phyloP scores from a whole-genome alignment of 37 sponge, comb jelly and placozoan species.

The Eunapius fragilis region DNA sequence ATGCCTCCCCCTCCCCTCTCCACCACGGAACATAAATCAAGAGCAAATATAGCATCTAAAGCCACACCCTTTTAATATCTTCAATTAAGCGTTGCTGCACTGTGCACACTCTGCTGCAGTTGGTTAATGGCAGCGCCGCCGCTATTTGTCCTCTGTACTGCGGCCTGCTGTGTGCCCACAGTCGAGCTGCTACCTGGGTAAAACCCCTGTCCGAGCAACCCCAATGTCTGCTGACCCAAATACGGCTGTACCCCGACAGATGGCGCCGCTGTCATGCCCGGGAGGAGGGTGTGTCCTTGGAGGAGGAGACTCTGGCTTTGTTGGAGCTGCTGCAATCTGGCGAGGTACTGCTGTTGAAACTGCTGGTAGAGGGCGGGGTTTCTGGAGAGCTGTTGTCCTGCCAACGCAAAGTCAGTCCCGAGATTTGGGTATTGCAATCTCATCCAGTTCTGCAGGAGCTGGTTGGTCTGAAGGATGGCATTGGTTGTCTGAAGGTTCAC shows the following conservation, averaged over 20 bases:
- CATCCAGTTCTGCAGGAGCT: constrained; percentile 42
- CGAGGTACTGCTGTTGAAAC: constrained; percentile 38
- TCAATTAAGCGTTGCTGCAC: neutral
- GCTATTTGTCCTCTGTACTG: neutral
- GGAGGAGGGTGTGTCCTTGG: constrained; percentile 17
- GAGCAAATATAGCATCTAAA: neutral
- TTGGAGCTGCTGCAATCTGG: neutral
- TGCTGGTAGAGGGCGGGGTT: constrained; percentile 17
- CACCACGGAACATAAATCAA: neutral
- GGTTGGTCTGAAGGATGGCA: constrained; percentile 2
- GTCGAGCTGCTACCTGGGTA: neutral
- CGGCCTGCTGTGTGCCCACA: neutral
- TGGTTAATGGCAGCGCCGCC: neutral
- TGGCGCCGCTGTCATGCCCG: constrained; percentile 11
- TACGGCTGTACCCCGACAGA: neutral
- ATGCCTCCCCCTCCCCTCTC: neutral
- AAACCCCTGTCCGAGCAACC: neutral
- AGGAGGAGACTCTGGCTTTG: constrained; percentile 34
- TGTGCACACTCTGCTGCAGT: neutral
- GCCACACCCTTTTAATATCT: neutral
- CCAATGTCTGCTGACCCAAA: neutral
- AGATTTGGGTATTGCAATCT: constrained; percentile 17
- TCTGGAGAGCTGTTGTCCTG: constrained; percentile 32
- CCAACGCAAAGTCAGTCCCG: constrained; percentile 9
- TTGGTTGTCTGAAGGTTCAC: neutral